A percentile compares a stretch with the other conserved stretches of the same genome.
phyloP scores from a whole-genome alignment of 2,113 vertebrate species.

The Apteryx owenii region DNA sequence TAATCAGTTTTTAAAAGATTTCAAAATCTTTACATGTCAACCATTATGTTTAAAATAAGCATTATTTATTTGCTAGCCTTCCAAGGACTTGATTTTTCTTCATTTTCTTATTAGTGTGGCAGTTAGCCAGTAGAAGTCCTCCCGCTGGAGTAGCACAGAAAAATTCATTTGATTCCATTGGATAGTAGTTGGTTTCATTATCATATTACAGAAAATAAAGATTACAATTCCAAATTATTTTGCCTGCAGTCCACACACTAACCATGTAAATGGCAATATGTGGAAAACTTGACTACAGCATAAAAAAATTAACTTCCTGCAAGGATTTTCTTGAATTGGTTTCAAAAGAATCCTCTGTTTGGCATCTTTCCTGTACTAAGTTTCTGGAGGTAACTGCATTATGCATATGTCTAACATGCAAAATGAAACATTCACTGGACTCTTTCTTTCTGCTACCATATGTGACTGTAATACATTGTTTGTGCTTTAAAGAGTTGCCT shows the following conservation, averaged over 20 bases:
- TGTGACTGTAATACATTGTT: background rate
- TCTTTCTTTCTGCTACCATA: slow-evolving; percentile 11
- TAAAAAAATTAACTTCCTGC: slow-evolving; percentile 45
- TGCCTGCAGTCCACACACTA: slow-evolving; percentile 32
- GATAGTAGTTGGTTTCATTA: slow-evolving; percentile 58
- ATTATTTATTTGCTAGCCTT: background rate
- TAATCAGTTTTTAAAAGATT: background rate
- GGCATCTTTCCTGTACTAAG: slow-evolving; percentile 34
- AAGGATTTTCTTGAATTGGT: slow-evolving; percentile 47
- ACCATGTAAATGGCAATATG: background rate
- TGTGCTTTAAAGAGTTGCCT: background rate
- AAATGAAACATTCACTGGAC: background rate
- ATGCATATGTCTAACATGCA: background rate
- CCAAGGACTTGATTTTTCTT: background rate
- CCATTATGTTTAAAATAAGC: background rate
- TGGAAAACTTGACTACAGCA: slow-evolving; percentile 31
- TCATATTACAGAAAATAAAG: slow-evolving; percentile 44
- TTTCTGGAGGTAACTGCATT: slow-evolving; percentile 43
- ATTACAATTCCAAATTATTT: slow-evolving; percentile 45
- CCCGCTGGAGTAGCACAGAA: background rate
- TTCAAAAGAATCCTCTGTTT: slow-evolving; percentile 50
- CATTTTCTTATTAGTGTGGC: background rate
- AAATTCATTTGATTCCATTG: slow-evolving; percentile 40
- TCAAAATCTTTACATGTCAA: background rate
- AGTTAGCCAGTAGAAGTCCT: slow-evolving; percentile 9